phyloP scores from a whole-genome alignment of 1,140 invertebrate species.

The Atopsyche davidsoni region DNA sequence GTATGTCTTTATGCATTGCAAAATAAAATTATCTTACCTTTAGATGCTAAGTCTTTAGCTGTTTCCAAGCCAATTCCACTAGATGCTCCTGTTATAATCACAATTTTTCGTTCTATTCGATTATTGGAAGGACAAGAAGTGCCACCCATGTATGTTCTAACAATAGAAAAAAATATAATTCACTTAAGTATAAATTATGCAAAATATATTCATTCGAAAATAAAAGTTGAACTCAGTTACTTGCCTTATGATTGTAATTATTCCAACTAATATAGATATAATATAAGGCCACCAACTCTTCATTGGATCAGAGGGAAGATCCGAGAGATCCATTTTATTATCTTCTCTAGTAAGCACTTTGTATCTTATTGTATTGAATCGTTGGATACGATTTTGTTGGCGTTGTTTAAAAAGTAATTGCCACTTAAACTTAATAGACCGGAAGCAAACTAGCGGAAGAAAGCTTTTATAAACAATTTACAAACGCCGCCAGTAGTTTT shows the following conservation, averaged over 20 bases:
- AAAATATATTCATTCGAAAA: constrained; percentile 9
- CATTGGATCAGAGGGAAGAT: constrained; percentile 22
- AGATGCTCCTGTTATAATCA: constrained; percentile 58
- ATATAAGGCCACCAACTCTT: constrained; percentile 32
- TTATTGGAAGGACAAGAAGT: constrained; percentile 35
- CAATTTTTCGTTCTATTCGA: constrained; percentile 47
- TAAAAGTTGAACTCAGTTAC: constrained; percentile 7
- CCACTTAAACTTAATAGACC: constrained; percentile 4
- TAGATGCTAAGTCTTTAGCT: constrained; percentile 45
- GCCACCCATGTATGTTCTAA: constrained; percentile 43
- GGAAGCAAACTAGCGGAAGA: too few species aligned
- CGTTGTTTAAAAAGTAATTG: constrained; percentile 4
- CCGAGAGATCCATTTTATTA: constrained; percentile 16
- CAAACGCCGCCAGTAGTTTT: too few species aligned
- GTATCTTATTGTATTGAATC: constrained; percentile 3
- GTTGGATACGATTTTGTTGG: constrained; percentile 10
- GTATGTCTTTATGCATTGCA: constrained; percentile 1
- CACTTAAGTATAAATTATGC: neutral
- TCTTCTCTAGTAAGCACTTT: neutral
- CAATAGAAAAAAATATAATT: neutral
- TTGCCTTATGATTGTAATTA: constrained; percentile 31
- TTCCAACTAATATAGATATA: constrained; percentile 29
- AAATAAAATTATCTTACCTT: constrained; percentile 32
- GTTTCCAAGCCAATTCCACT: constrained; percentile 54
- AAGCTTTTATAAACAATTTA: too few species aligned